Evolutionary conservation across 2,797 vertebrate genomes (phyloP).

Genomic region (Chromis chromis): DNA sequence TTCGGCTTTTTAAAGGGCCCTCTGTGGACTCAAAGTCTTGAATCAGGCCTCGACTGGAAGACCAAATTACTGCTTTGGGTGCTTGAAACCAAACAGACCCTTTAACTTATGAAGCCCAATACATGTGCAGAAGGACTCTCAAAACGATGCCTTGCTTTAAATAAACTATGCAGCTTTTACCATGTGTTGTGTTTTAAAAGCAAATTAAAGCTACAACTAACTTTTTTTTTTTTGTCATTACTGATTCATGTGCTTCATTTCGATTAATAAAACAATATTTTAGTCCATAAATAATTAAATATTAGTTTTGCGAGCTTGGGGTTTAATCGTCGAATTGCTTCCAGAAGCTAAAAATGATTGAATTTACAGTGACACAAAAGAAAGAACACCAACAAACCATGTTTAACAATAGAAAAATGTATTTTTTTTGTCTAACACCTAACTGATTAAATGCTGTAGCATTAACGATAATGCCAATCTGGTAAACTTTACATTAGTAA

Average conservation of each 20-base stretch:
- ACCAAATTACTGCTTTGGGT: conserved; percentile 58
- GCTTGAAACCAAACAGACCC: conserved; percentile 47
- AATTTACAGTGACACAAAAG: neutral
- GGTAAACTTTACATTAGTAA: neutral
- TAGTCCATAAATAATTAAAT: neutral
- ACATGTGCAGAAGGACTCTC: conserved; percentile 7
- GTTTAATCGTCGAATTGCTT: neutral
- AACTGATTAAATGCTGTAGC: too few relatives aligned
- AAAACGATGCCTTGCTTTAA: neutral
- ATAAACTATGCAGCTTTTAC: too few relatives aligned
- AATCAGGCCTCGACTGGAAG: conserved; percentile 52
- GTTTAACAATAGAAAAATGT: neutral
- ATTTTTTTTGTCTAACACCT: too few relatives aligned
- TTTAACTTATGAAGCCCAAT: conserved; percentile 41
- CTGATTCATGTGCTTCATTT: neutral
- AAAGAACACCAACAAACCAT: neutral
- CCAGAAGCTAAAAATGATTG: too few relatives aligned
- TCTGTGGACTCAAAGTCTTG: conserved; percentile 58
- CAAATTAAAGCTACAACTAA: neutral
- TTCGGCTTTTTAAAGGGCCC: conserved; percentile 51
- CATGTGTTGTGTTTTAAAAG: neutral
- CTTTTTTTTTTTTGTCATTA: neutral
- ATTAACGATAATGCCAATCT: too few relatives aligned
- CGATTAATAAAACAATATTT: neutral
- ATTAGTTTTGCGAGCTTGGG: neutral